phyloP scores from a whole-genome alignment of 2,888 invertebrate genomes.

The Drosophila paranaensis region DNA sequence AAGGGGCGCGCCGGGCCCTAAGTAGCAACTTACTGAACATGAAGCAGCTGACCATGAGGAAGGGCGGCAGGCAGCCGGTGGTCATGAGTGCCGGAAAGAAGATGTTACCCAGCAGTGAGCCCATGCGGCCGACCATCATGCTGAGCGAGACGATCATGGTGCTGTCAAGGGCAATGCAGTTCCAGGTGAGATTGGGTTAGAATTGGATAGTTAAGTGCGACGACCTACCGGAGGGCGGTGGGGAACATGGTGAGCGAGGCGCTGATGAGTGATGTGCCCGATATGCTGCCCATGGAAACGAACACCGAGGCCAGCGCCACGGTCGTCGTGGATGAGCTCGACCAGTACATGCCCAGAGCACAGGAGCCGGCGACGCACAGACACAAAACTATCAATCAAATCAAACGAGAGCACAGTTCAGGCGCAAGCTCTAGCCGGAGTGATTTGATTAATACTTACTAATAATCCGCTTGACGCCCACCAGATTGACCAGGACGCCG shows the following conservation, averaged over 20 bases:
- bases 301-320: slow-evolving; percentile 86
- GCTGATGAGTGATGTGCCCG: slow-evolving; percentile 75
- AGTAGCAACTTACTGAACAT: slow-evolving; percentile 86
- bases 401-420: not conserved
- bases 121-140: slow-evolving; percentile 89
- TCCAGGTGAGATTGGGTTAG: not conserved
- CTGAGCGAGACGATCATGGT: slow-evolving; percentile 90
- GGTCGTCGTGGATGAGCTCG: slow-evolving; percentile 85
- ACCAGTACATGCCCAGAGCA: slow-evolving; percentile 86
- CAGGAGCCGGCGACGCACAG: slow-evolving; percentile 85
- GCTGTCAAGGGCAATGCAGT: slow-evolving; percentile 82
- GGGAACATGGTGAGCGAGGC: slow-evolving; percentile 81
- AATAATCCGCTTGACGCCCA: slow-evolving; percentile 86
- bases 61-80: slow-evolving; percentile 89
- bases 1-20: not conserved
- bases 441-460: slow-evolving; percentile 80
- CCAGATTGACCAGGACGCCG: slow-evolving; percentile 85
- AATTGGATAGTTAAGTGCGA: not conserved
- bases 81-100: slow-evolving; percentile 89
- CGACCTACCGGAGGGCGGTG: slow-evolving; percentile 78
- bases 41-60: slow-evolving; percentile 88
- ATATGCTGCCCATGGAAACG: slow-evolving; percentile 82
- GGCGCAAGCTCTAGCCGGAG: not conserved
- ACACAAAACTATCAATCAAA: slow-evolving; percentile 77
- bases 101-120: slow-evolving; percentile 90